Evolutionary conservation across 2,113 vertebrate species (phyloP).

Genomic region (Ictalurus punctatus): DNA sequence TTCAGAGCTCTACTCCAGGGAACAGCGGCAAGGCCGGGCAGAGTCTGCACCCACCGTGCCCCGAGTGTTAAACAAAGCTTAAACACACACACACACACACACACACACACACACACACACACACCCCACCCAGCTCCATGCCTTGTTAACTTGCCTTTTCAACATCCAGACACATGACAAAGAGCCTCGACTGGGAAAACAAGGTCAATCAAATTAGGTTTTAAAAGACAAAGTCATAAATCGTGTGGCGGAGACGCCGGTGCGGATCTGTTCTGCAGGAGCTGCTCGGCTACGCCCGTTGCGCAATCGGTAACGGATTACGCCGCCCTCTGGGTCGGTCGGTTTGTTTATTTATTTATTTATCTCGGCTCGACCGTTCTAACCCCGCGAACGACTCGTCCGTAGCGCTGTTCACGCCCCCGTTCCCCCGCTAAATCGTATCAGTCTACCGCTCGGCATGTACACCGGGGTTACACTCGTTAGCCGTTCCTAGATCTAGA

Average conservation of each 20-base stretch:
- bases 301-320: not conserved
- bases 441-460: not conserved
- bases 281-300: not conserved
- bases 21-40: constrained; percentile 60
- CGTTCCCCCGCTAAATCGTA: not conserved
- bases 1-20: constrained; percentile 45
- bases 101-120: not conserved
- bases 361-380: not conserved
- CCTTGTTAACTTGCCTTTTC: constrained; percentile 10
- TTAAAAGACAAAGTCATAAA: constrained; percentile 23
- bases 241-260: not conserved
- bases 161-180: constrained; percentile 22
- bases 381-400: not conserved
- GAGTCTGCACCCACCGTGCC: constrained; percentile 57
- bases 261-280: not conserved
- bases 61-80: constrained; percentile 64
- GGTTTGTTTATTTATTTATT: not conserved
- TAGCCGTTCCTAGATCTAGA: not conserved
- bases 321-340: not conserved
- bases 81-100: constrained; percentile 23
- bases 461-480: not conserved
- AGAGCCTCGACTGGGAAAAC: constrained; percentile 22
- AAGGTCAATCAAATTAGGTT: constrained; percentile 31
- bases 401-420: not conserved
- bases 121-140: not conserved